Evolutionary conservation across 2,888 invertebrate species (phyloP).

Genomic region (Mythimna impura): DNA sequence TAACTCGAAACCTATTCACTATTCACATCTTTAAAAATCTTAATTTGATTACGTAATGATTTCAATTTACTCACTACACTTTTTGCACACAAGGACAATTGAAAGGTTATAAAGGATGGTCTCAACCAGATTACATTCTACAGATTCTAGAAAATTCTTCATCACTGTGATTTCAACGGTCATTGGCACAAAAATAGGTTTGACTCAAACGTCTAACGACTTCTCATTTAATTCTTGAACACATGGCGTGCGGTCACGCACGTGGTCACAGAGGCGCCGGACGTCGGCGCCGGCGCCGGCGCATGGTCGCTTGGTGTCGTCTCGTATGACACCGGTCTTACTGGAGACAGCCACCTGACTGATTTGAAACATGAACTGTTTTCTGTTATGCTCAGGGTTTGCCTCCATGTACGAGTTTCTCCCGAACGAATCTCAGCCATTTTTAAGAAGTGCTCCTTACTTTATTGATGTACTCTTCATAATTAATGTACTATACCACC

Average conservation of each 20-base stretch:
- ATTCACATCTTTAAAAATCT: not conserved
- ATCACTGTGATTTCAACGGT: not conserved
- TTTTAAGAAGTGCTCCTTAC: not conserved
- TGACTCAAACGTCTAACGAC: not conserved
- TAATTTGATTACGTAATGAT: not conserved
- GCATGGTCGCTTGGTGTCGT: constrained; percentile 30
- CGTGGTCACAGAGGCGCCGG: constrained; percentile 53
- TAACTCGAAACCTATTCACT: not conserved
- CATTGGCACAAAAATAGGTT: not conserved
- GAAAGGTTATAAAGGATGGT: not conserved
- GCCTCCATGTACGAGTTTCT: too few species aligned
- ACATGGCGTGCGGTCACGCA: constrained; percentile 56
- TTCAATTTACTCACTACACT: not conserved
- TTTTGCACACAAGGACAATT: not conserved
- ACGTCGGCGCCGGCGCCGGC: constrained; percentile 44
- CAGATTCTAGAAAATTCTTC: not conserved
- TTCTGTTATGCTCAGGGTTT: constrained; percentile 5
- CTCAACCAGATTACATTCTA: not conserved
- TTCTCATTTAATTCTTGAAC: constrained; percentile 22
- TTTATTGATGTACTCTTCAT: not conserved
- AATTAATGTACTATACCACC: not conserved
- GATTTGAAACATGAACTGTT: constrained; percentile 3
- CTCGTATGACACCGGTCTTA: constrained; percentile 41
- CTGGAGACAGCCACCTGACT: constrained; percentile 30
- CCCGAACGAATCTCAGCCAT: too few species aligned